These are phyloP conservation scores for Etheostoma nigrum DNA, from an alignment of 2,797 vertebrate genomes.

Conservation along the genomic window DNA sequence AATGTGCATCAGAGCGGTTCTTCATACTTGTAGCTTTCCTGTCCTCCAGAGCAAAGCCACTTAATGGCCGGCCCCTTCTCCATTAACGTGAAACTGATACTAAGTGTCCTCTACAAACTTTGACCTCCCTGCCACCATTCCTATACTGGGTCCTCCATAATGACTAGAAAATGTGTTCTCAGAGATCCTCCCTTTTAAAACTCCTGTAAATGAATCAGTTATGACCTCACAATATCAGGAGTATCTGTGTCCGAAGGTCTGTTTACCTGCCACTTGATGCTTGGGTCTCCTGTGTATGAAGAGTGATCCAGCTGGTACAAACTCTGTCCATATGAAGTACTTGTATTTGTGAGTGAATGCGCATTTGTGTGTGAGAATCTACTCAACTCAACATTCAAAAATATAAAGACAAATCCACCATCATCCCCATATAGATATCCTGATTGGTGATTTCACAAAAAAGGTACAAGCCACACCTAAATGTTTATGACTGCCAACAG, in stretches of 20 bases:
- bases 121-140: slow-evolving; percentile 65
- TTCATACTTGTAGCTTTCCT: slow-evolving; percentile 53
- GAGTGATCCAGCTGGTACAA: slow-evolving; percentile 20
- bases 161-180: slow-evolving; percentile 57
- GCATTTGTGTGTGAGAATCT: neutral
- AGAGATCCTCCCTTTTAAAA: slow-evolving; percentile 47
- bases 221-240: slow-evolving; percentile 51
- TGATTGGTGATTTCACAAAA: neutral
- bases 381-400: neutral
- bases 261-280: slow-evolving; percentile 58
- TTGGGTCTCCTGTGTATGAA: slow-evolving; percentile 12
- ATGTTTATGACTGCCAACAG: neutral
- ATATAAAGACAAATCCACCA: neutral
- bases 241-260: slow-evolving; percentile 52
- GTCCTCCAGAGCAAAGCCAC: slow-evolving; percentile 66
- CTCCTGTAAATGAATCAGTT: slow-evolving; percentile 58
- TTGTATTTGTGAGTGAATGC: neutral
- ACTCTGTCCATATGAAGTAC: slow-evolving; percentile 2
- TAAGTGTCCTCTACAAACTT: slow-evolving; percentile 72
- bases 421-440: neutral
- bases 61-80: slow-evolving; percentile 67
- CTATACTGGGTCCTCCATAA: slow-evolving; percentile 45
- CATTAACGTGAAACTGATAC: slow-evolving; percentile 80
- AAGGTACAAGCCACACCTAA: neutral
- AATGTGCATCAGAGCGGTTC: slow-evolving; percentile 60